A percentile compares a stretch with the other conserved stretches of the same genome.
phyloP scores from a whole-genome alignment of 2,113 vertebrate species.

The Otolemur garnettii region DNA sequence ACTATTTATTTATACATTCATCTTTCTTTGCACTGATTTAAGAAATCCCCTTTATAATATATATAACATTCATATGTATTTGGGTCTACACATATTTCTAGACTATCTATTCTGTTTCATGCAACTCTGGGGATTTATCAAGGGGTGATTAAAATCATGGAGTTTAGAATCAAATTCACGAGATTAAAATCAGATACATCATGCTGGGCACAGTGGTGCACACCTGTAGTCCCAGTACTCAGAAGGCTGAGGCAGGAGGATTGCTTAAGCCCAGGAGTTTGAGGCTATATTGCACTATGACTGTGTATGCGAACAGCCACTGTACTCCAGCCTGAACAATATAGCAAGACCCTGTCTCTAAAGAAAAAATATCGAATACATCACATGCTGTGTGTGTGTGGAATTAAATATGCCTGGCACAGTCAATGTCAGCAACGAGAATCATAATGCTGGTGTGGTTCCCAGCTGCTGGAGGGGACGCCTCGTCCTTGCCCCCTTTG shows the following conservation, averaged over 20 bases:
- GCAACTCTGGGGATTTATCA: background rate
- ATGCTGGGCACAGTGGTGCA: background rate
- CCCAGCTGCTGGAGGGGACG: background rate
- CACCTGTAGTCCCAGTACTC: background rate
- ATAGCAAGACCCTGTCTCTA: background rate
- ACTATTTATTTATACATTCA: constrained; percentile 34
- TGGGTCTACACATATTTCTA: background rate
- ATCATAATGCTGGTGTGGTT: background rate
- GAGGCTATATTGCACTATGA: background rate
- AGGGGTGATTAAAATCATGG: background rate
- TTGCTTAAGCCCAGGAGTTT: background rate
- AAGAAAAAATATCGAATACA: constrained; percentile 29
- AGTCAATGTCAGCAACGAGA: background rate
- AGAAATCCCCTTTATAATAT: background rate
- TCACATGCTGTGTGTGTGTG: background rate
- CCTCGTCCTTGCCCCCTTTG: background rate
- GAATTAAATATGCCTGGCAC: background rate
- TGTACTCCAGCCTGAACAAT: background rate
- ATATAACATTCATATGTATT: background rate
- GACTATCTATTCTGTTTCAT: constrained; percentile 31
- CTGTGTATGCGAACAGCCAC: background rate
- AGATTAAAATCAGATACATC: constrained; percentile 37
- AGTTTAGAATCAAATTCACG: constrained; percentile 6
- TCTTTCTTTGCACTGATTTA: constrained; percentile 28
- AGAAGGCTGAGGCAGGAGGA: background rate